Conservation (phyloP, 2,888 invertebrate species). For the Hirtodrosophila cameraria region DNA sequence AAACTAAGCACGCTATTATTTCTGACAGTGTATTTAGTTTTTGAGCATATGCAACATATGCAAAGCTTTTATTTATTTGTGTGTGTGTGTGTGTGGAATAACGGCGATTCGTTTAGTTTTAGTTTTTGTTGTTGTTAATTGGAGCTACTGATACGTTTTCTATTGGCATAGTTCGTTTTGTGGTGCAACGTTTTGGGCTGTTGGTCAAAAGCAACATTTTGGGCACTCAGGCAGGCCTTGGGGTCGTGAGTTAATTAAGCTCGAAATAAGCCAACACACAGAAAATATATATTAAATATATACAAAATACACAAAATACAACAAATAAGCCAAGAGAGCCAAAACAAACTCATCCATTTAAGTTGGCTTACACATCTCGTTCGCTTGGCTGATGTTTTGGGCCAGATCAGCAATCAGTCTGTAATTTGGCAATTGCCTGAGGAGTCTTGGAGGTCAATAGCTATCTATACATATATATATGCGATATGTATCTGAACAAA, state of each 20-base stretch:
- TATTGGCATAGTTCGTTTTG: slow-evolving; percentile 1
- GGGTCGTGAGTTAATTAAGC: slow-evolving; percentile 44
- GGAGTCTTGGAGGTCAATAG: slow-evolving; percentile 34
- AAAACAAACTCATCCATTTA: slow-evolving; percentile 23
- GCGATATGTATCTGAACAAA: slow-evolving; percentile 16
- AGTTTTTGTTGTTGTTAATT: slow-evolving; percentile 12
- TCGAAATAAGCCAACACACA: not conserved
- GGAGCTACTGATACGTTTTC: slow-evolving; percentile 20
- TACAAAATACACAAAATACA: too few species aligned
- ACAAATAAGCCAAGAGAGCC: slow-evolving; percentile 9
- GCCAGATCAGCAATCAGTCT: slow-evolving; percentile 19
- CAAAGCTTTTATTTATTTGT: too few species aligned
- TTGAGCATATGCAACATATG: too few species aligned
- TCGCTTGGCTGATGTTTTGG: not conserved
- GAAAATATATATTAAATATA: too few species aligned
- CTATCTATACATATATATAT: too few species aligned
- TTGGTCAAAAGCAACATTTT: slow-evolving; percentile 36
- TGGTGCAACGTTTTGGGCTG: slow-evolving; percentile 30
- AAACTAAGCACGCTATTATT: too few species aligned
- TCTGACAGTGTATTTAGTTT: too few species aligned
- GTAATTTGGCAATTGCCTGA: slow-evolving; percentile 45
- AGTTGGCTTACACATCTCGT: slow-evolving; percentile 11
- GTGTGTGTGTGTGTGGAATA: not conserved
- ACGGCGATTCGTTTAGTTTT: not conserved
- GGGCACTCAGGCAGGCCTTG: slow-evolving; percentile 33